A percentile compares a stretch with the other conserved stretches of the same genome.
phyloP scores from a whole-genome alignment of 2,888 invertebrate genomes.

The Chloroclystis v-ata region DNA sequence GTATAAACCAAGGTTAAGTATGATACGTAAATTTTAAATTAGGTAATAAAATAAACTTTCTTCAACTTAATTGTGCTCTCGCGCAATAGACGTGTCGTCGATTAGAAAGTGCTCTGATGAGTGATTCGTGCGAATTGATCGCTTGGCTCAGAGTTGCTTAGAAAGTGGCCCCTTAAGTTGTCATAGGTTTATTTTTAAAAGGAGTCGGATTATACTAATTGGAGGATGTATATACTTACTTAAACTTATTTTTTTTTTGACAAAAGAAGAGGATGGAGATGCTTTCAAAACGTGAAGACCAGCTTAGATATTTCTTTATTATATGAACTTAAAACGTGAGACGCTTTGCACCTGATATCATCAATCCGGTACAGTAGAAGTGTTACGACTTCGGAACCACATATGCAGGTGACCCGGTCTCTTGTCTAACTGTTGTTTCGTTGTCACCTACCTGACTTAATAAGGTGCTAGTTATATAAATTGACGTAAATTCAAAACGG shows the following conservation, averaged over 20 bases:
- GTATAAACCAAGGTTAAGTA: constrained; percentile 27
- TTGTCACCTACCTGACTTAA: constrained; percentile 59
- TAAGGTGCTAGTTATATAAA: constrained; percentile 67
- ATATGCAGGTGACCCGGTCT: constrained; percentile 71
- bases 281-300: no score
- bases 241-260: not conserved
- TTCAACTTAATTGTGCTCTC: constrained; percentile 54
- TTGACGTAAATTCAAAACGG: constrained; percentile 57
- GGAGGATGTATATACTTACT: constrained; percentile 47
- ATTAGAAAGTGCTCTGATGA: constrained; percentile 76
- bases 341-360: constrained; percentile 11
- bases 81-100: constrained; percentile 54
- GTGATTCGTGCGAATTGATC: constrained; percentile 71
- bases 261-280: no score
- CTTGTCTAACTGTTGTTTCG: constrained; percentile 64
- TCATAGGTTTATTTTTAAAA: constrained; percentile 57
- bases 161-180: constrained; percentile 63
- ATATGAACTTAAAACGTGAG: not conserved
- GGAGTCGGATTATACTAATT: constrained; percentile 52
- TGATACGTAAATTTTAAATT: constrained; percentile 18
- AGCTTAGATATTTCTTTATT: no score
- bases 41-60: constrained; percentile 36
- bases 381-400: constrained; percentile 48
- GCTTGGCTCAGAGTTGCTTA: constrained; percentile 63
- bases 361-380: constrained; percentile 47